phyloP scores from a whole-genome alignment of 2,113 vertebrate species.

The Raja brachyura region DNA sequence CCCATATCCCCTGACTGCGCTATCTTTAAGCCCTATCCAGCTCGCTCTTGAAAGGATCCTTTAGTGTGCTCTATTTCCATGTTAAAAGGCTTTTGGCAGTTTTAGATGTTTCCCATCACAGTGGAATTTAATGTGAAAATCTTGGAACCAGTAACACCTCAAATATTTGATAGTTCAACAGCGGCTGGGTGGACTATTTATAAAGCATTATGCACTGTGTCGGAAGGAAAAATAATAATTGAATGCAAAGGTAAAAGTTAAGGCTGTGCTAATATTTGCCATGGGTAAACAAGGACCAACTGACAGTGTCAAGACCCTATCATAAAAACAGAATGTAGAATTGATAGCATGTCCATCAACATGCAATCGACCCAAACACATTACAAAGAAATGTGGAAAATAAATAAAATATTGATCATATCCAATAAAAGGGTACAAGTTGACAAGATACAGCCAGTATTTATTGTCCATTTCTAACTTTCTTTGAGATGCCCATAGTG shows the following conservation, averaged over 20 bases:
- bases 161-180: not conserved
- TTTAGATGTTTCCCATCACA: not conserved
- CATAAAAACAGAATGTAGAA: not conserved
- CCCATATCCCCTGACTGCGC: no score
- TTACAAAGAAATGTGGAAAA: not conserved
- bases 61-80: not conserved
- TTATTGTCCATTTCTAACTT: no score
- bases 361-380: not conserved
- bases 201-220: not conserved
- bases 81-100: not conserved
- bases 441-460: no score
- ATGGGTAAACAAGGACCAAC: not conserved
- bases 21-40: no score
- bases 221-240: not conserved
- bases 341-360: not conserved
- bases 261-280: conserved; percentile 5
- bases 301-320: not conserved
- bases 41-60: not conserved
- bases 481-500: no score
- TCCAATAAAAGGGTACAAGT: no score
- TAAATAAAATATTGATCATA: not conserved
- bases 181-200: not conserved
- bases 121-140: not conserved
- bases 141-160: not conserved
- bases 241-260: not conserved